Base-by-base conservation (phyloP, 2,797 vertebrate species). In the Hippopotamyrus pictus region DNA sequence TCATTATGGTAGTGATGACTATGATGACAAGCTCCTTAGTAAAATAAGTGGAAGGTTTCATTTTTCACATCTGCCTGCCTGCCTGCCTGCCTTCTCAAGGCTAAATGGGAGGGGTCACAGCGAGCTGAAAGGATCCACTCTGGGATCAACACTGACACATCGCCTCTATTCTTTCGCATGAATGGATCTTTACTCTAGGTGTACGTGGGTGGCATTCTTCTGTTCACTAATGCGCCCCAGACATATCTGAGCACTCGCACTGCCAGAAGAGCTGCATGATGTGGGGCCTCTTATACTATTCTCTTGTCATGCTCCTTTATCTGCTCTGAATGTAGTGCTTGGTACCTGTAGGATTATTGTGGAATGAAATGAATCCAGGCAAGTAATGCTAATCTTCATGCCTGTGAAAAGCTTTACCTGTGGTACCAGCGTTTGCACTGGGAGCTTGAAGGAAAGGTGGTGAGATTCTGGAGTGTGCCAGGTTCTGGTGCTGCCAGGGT, bases 151-250 rank as follows among this genome's bases (percentile, higher is more conserved):
- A 79, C 37, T 44, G 37, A 79, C 73, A 79, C 73, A 79, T 79
- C 5, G 73, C 11, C 25, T 33, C 65, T 69, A 5, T 69, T 44
- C 73, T 79, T 79, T 79, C 33, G 73, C 6, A 17, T 79, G 73
- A 79, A 44, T 79, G 73, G 73, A 79, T 44, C 37, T 79, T 44
- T 41, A 44, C 73, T 79, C 37, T 44, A 41, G 33, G 33, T 79
- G 33, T 44, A 79, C 37, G 73, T 79, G 73, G 73, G 73, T 79
- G 73, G 73, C 73, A 79, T 79, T 79, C 11, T 79, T 79, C 73
- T 79, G 73, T n/a, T 79, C 73, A 79, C 73, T 79, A 79, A 79
- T 44, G 37, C 33, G 17, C 37, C 33, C 73, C 73, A 44, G 73
- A 79, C 73, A 79, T 41, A 41, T 19, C 73, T 79, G 73, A 79